Base-by-base conservation (phyloP, 2,113 vertebrate genomes). In the Pelodiscus sinensis region DNA sequence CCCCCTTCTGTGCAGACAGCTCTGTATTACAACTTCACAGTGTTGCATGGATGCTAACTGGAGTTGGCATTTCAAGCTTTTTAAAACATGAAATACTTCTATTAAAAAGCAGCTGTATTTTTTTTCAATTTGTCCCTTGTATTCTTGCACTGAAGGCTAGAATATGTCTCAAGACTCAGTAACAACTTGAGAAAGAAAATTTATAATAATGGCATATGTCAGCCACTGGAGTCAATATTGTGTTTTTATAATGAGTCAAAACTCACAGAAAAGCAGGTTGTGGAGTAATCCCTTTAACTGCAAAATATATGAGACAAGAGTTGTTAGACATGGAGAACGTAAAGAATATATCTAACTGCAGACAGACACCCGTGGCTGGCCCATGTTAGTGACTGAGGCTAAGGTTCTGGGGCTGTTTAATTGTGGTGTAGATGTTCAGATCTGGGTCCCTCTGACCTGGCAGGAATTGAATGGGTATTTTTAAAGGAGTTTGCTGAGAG, bases 81-180 rank as follows among this genome's bases (percentile, higher is more conserved):
- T 71, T 86, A 93, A 83, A 57, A 84, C 92, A 94, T 77, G 92
- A 95, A 96, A 87, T 93, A 93, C 89, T 94, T 93, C 90, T 82
- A 21, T 95, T 84, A 92, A 91, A 94, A 96, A 96, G 94, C 35
- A 91, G 71, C 57, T 4, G 1, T 81, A 31, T 90, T 96, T 96
- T 94, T 94, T 94, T 31, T 93, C 79, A 0, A 0, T 94, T 79
- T 82, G 85, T 85, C 81, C 24, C 84, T 96, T 92, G 94, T 51
- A 52, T n/a, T 71, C 65, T 35, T 71, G 16, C 9, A 35, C 16
- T 71, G 65, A 4, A 19, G n/a, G 18, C 31, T 21, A 71, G n/a
- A 35, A 35, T 68, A 68, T 35, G 19, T 71, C n/a, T 71, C 65
- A 19, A 19, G 31, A 68, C 35, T 71, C 86, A 88, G 94, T 88